A percentile compares a stretch with the other conserved stretches of the same genome.
These are phyloP conservation scores for Pituophis catenifer DNA, from an alignment of 2,113 vertebrate species.

Conservation along the genomic window DNA sequence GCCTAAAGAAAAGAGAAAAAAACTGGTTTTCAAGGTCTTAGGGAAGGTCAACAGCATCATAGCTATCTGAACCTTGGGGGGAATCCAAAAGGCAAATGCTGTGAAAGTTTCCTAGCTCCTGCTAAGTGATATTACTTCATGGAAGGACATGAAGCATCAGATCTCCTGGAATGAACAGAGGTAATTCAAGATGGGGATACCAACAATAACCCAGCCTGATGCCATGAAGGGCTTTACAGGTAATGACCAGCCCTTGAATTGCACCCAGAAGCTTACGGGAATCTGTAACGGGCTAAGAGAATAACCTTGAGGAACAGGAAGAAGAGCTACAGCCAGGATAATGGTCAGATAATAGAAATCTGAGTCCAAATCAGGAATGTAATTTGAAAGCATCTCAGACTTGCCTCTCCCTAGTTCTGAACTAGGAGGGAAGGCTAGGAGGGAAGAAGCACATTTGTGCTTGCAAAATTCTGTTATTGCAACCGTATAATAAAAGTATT, in stretches of 20 bases:
- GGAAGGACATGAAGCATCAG: not conserved
- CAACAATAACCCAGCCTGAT: not conserved
- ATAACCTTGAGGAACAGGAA: not conserved
- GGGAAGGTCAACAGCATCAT: not conserved
- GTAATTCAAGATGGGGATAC: not conserved
- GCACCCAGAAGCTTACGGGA: not conserved
- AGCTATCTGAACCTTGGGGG: not conserved
- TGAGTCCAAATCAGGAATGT: not conserved
- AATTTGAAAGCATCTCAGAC: not conserved
- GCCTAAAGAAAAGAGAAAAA: not conserved
- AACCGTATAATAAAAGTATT: not conserved
- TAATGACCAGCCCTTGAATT: not conserved
- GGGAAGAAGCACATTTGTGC: not conserved
- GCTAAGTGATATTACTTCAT: not conserved
- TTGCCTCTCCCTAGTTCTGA: not conserved
- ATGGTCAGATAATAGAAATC: not conserved
- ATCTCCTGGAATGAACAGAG: not conserved
- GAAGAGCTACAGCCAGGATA: not conserved
- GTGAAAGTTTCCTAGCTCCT: not conserved
- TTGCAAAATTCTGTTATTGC: not conserved
- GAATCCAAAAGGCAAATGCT: not conserved
- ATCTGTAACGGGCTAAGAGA: not conserved
- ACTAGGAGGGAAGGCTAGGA: not conserved
- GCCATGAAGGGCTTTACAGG: not conserved
- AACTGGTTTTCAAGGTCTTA: not conserved